These are phyloP conservation scores for Colistium nudipinnis DNA, from an alignment of 2,113 vertebrate species.

Conservation along the genomic window DNA sequence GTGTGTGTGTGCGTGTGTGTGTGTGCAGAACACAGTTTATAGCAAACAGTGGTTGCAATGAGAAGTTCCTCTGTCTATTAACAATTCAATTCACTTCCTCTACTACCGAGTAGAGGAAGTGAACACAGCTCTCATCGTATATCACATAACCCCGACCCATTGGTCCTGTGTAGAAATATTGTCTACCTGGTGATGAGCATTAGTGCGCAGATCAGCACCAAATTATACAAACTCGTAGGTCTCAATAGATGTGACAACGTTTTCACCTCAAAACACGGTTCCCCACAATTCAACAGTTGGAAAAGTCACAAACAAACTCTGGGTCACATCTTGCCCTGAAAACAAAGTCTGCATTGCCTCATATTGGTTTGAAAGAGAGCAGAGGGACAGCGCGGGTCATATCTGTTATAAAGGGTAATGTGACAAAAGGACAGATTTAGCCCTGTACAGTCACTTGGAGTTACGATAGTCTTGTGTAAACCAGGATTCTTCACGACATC, in stretches of 20 bases:
- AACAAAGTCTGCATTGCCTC: background rate
- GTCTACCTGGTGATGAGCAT: too few species aligned
- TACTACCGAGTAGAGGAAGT: too few species aligned
- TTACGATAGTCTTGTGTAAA: constrained; percentile 7
- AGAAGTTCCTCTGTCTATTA: too few species aligned
- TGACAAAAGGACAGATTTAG: constrained; percentile 11
- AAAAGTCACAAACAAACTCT: background rate
- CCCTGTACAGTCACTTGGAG: background rate
- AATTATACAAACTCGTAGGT: too few species aligned
- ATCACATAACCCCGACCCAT: too few species aligned
- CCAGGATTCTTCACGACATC: constrained; percentile 1
- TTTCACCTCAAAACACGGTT: background rate
- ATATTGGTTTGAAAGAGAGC: constrained; percentile 7
- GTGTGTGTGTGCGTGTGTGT: too few species aligned
- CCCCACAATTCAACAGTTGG: constrained; percentile 7
- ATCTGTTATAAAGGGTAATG: background rate
- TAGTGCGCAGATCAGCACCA: too few species aligned
- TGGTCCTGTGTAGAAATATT: too few species aligned
- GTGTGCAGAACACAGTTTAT: too few species aligned
- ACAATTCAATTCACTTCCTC: too few species aligned
- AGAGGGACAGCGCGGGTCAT: background rate
- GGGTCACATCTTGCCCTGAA: background rate
- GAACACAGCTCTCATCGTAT: too few species aligned
- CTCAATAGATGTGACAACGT: background rate
- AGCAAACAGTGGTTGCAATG: too few species aligned